Evolutionary conservation across 2,797 vertebrate species (phyloP).

Genomic region (Sebastes kiyomatsui): DNA sequence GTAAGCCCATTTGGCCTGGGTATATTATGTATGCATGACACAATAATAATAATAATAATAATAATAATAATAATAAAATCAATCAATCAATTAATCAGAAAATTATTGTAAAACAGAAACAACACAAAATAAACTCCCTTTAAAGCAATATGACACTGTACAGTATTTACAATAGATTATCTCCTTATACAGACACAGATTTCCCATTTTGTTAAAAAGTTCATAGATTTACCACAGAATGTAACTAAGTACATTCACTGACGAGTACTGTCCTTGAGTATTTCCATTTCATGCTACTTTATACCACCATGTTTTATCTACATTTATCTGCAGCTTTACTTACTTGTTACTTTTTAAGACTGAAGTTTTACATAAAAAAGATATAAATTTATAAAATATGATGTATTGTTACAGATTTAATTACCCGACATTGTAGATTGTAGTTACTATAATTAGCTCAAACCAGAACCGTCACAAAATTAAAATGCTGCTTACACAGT

Average conservation of each 20-base stretch:
- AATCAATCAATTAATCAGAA: not conserved
- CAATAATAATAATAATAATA: too few species aligned
- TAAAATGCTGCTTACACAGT: not conserved
- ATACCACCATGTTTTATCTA: not conserved
- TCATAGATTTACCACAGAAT: not conserved
- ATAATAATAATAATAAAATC: too few species aligned
- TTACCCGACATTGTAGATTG: not conserved
- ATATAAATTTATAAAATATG: not conserved
- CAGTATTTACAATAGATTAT: not conserved
- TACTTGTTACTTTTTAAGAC: not conserved
- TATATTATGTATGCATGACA: too few species aligned
- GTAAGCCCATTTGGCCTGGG: too few species aligned
- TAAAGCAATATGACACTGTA: not conserved
- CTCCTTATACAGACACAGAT: not conserved
- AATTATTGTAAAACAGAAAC: not conserved
- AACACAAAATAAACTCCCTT: too few species aligned
- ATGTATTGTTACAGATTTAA: not conserved
- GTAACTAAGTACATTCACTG: not conserved
- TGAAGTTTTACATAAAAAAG: not conserved
- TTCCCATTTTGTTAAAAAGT: not conserved
- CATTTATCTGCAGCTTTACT: not conserved
- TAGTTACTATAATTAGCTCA: not conserved
- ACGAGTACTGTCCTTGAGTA: not conserved
- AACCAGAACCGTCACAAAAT: not conserved
- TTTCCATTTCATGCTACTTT: not conserved